Percentiles rank a stretch among this genome's conserved stretches.
Evolutionary conservation across 2,113 vertebrate genomes (phyloP).

Genomic region (Phrynocephalus versicolor): DNA sequence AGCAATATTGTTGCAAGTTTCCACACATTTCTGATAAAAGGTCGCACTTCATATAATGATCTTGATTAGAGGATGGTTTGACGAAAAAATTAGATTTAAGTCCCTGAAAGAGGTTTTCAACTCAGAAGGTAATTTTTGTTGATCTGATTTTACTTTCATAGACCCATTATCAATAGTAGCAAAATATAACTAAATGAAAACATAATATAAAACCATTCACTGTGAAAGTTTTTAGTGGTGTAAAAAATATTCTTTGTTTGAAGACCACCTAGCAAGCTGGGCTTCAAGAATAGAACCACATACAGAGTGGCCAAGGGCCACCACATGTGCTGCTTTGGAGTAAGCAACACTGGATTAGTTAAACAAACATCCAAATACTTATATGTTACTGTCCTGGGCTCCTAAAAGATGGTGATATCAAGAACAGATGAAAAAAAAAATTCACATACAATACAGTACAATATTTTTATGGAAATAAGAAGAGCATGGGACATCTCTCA

Average conservation of each 20-base stretch:
- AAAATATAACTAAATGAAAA: constrained; percentile 39
- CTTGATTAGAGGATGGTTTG: constrained; percentile 27
- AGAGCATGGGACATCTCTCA: not conserved
- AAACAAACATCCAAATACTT: too few relatives aligned
- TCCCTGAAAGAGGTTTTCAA: constrained; percentile 35
- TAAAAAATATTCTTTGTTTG: too few relatives aligned
- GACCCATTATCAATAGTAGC: constrained; percentile 51
- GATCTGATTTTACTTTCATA: constrained; percentile 44
- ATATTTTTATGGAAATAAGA: not conserved
- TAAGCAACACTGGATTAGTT: too few relatives aligned
- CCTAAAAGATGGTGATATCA: not conserved
- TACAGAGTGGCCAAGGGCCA: too few relatives aligned
- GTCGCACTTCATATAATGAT: constrained; percentile 17
- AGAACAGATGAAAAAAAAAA: not conserved
- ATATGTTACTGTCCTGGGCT: not conserved
- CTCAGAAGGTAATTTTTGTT: constrained; percentile 45
- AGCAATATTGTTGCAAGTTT: constrained; percentile 41
- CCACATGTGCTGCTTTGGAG: too few relatives aligned
- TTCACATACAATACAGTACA: too few relatives aligned
- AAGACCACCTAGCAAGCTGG: too few relatives aligned
- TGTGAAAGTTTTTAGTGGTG: constrained; percentile 58
- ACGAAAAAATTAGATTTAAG: constrained; percentile 54
- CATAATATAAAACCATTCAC: constrained; percentile 60
- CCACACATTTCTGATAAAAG: constrained; percentile 38
- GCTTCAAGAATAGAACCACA: too few relatives aligned